A percentile compares a stretch with the other conserved stretches of the same genome.
Evolutionary conservation across 2,113 vertebrate genomes (phyloP).

Genomic region (Morone saxatilis): DNA sequence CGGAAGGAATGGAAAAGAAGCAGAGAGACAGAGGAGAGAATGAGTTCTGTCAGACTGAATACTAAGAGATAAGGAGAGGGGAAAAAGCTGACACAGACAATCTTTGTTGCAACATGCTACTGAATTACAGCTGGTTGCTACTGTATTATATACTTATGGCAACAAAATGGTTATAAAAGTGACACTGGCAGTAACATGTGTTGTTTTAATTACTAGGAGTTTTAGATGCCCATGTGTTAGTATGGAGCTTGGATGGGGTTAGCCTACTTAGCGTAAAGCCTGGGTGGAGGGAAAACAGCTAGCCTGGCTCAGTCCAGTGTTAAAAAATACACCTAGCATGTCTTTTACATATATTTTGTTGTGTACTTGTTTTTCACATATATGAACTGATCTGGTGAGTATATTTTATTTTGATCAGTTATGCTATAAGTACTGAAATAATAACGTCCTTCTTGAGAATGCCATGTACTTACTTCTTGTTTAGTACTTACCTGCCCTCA

Average conservation of each 20-base stretch:
- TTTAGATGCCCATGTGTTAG: not conserved
- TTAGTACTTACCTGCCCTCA: constrained; percentile 57
- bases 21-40: constrained; percentile 43
- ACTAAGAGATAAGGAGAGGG: constrained; percentile 8
- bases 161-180: not conserved
- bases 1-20: constrained; percentile 43
- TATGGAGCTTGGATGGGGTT: not conserved
- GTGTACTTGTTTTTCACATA: not conserved
- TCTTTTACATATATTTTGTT: not conserved
- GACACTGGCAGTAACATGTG: not conserved
- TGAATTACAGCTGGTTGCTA: constrained; percentile 22
- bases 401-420: not conserved
- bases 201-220: not conserved
- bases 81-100: constrained; percentile 15
- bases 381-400: not conserved
- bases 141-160: not conserved
- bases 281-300: not conserved
- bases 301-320: not conserved
- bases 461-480: constrained; percentile 26
- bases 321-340: not conserved
- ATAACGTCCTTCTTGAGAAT: constrained; percentile 4
- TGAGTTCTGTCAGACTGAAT: constrained; percentile 42
- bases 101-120: constrained; percentile 45
- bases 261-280: too few species aligned
- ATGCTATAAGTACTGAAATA: not conserved